Evolutionary conservation across 2,888 invertebrate species (phyloP), one percentile per base, ranked within the genome.

Genomic region (Coleophora deauratella): DNA sequence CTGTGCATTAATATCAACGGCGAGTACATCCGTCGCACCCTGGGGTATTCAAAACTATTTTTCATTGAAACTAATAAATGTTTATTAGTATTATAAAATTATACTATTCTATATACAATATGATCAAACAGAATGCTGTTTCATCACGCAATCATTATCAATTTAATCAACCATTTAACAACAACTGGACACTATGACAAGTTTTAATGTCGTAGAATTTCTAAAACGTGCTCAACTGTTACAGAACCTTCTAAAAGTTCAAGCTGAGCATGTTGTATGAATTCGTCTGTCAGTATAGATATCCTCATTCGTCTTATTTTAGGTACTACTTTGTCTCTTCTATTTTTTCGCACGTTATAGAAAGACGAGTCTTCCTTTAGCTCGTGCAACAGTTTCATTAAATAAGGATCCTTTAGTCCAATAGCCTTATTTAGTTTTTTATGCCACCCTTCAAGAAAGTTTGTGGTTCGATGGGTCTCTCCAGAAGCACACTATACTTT

Each of bases 381-480:
- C 21, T 31, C 27, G 30, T 12, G 35, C 37, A 37, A 34, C 28
- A 41, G 33, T 27, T 41, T 32, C 41, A 41, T 41, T 27, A 41
- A 37, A 34, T 41, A 37, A 28, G 41, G 41, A 14, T 36, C 14
- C 33, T 41, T 41, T 15, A 33, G 36, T 27, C 37, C 34, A 15
- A 40, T 35, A 13, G 30, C 35, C 21, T 35, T 35, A 15, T 40
- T 40, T 14, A 40, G 21, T 40, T 41, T 41, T 37, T 41, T 27
- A 21, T 41, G 37, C 41, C 41, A 41, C 14, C 34, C 41, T 41
- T 41, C 37, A 28, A 41, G 14, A 28, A 41, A 37, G 34, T 37
- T 41, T 27, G 41, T 41, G 34, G 41, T 41, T 33, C 37, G 37
- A 41, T 41, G 41, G 30, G 37, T 41, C 37, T 41, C 37, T 28